A percentile compares a stretch with the other conserved stretches of the same genome.
Conservation (phyloP, 92 coral and sea anemone species). For the Umimayanthus kanabou region DNA sequence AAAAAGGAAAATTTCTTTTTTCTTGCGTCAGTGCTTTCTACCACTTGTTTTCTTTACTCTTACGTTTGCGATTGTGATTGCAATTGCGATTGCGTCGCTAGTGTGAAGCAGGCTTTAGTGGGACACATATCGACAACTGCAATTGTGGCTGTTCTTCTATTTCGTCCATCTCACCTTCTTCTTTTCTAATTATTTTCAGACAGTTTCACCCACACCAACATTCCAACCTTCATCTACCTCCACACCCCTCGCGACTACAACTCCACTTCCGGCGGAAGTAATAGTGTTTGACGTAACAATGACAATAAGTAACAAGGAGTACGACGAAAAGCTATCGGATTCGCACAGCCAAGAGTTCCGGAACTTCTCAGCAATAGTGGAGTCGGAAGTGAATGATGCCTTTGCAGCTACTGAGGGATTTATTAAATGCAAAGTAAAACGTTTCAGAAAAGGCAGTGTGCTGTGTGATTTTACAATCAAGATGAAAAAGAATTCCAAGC, state of each 20-base stretch:
- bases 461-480: constrained; percentile 51
- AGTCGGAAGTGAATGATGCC: not conserved
- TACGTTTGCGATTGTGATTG: too few relatives aligned
- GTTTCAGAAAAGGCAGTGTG: constrained; percentile 60
- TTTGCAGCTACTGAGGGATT: constrained; percentile 35
- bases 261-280: not conserved
- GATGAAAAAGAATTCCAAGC: constrained; percentile 20
- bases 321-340: constrained; percentile 34
- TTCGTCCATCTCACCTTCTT: not conserved
- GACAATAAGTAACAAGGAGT: constrained; percentile 16
- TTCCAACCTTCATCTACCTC: not conserved
- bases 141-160: not conserved
- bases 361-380: constrained; percentile 17
- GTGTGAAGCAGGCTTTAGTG: too few relatives aligned
- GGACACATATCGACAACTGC: not conserved
- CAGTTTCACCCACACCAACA: not conserved
- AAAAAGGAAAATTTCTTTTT: too few relatives aligned
- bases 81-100: too few relatives aligned
- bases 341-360: constrained; percentile 16
- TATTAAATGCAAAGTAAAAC: constrained; percentile 3
- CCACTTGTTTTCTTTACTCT: too few relatives aligned
- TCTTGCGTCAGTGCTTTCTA: too few relatives aligned
- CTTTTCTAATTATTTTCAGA: not conserved
- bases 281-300: constrained; percentile 25
- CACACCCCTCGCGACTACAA: not conserved